These are phyloP conservation scores for Enhydra lutris DNA, from an alignment of 2,113 vertebrate species.

Conservation along the genomic window DNA sequence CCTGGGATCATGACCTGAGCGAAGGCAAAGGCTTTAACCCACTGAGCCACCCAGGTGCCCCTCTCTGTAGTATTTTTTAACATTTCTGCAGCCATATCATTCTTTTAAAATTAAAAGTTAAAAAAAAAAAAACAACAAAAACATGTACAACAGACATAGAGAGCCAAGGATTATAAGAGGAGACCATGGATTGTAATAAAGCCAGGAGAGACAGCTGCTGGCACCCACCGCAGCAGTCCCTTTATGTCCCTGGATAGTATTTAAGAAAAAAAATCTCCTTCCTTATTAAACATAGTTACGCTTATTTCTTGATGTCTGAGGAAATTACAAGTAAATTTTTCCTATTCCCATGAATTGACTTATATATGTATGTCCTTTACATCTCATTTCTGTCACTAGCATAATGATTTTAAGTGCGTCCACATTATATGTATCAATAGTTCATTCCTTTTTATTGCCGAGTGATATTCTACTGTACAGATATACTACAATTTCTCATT, in stretches of 20 bases:
- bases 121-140: not conserved
- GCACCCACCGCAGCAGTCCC: not conserved
- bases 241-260: not conserved
- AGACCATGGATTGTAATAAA: not conserved
- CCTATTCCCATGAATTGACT: not conserved
- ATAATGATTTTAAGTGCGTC: not conserved
- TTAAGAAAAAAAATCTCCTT: not conserved
- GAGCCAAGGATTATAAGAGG: not conserved
- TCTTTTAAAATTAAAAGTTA: not conserved
- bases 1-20: too few species aligned
- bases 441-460: not conserved
- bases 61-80: not conserved
- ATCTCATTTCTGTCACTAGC: not conserved
- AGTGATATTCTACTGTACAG: not conserved
- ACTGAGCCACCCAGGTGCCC: too few species aligned
- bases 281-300: not conserved
- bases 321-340: not conserved
- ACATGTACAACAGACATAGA: not conserved
- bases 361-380: not conserved
- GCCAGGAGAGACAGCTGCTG: not conserved
- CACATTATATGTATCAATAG: not conserved
- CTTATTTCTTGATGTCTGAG: not conserved
- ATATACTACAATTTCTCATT: not conserved
- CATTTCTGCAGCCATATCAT: not conserved
- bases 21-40: too few species aligned